Evolutionary conservation across 1,140 invertebrate species (phyloP).

Genomic region (Tyrophagus putrescentiae): DNA sequence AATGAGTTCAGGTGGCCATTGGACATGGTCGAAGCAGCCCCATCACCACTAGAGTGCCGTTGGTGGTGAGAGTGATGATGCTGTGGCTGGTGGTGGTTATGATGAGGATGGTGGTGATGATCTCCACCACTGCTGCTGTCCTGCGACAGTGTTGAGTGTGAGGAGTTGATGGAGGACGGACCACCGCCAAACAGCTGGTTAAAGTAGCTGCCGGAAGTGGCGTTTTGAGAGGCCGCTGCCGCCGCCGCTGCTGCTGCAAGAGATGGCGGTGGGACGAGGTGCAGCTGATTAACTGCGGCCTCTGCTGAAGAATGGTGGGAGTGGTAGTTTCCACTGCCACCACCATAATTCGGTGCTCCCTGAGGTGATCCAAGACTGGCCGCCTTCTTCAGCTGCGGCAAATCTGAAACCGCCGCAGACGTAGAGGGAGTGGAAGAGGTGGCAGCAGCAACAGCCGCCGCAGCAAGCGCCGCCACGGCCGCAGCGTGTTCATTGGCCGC

Average conservation of each 20-base stretch:
- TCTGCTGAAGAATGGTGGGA: too few relatives aligned
- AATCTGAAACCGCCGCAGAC: neutral
- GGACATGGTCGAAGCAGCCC: neutral
- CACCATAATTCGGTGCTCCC: too few relatives aligned
- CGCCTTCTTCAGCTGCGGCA: conserved; percentile 9
- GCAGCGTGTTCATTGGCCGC: too few relatives aligned
- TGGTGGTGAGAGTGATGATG: neutral
- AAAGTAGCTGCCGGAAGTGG: neutral
- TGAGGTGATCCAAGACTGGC: too few relatives aligned
- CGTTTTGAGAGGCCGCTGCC: neutral
- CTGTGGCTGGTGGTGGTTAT: neutral
- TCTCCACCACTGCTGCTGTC: neutral
- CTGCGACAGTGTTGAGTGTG: neutral
- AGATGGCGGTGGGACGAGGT: too few relatives aligned
- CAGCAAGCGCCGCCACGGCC: too few relatives aligned
- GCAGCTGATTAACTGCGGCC: too few relatives aligned
- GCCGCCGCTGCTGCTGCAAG: too few relatives aligned
- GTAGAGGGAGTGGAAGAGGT: too few relatives aligned
- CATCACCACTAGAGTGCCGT: neutral
- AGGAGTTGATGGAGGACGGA: neutral
- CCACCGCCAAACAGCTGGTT: neutral
- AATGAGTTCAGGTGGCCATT: neutral
- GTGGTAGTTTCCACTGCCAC: too few relatives aligned
- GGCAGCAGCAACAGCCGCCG: too few relatives aligned
- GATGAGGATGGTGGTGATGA: conserved; percentile 1